These are phyloP conservation scores for Cynaeus angustus DNA, from an alignment of 2,888 invertebrate genomes.

Conservation along the genomic window DNA sequence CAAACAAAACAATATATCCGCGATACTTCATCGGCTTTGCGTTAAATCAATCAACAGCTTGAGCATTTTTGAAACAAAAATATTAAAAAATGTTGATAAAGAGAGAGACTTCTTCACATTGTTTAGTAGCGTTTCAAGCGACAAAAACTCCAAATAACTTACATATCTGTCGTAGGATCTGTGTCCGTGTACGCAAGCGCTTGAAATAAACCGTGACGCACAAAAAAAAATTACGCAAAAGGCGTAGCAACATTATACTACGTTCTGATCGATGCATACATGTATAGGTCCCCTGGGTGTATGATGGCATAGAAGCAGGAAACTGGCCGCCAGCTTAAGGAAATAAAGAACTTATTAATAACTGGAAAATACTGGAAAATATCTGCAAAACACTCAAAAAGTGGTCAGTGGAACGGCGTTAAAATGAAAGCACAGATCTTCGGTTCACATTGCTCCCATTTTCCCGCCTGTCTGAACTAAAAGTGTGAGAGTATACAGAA, in stretches of 20 bases:
- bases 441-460: slow-evolving; percentile 6
- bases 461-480: slow-evolving; percentile 3
- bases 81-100: too few species aligned
- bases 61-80: too few species aligned
- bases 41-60: too few species aligned
- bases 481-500: not conserved
- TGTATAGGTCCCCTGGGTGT: slow-evolving; percentile 92
- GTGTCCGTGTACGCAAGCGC: slow-evolving; percentile 30
- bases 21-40: too few species aligned
- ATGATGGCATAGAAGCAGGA: slow-evolving; percentile 85
- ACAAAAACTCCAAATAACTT: slow-evolving; percentile 16
- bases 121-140: not conserved
- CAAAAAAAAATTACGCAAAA: slow-evolving; percentile 46
- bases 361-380: slow-evolving; percentile 51
- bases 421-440: slow-evolving; percentile 13
- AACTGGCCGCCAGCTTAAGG: slow-evolving; percentile 86
- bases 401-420: slow-evolving; percentile 22
- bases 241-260: slow-evolving; percentile 56
- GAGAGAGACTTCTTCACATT: too few species aligned
- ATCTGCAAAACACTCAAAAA: slow-evolving; percentile 48
- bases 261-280: slow-evolving; percentile 78
- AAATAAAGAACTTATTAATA: slow-evolving; percentile 67
- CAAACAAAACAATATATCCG: too few species aligned
- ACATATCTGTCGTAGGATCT: slow-evolving; percentile 5
- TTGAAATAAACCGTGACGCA: slow-evolving; percentile 8